Evolutionary conservation across 2,113 vertebrate species (phyloP), one percentile per base, ranked within the genome.

Genomic region (Mustela nigripes): DNA sequence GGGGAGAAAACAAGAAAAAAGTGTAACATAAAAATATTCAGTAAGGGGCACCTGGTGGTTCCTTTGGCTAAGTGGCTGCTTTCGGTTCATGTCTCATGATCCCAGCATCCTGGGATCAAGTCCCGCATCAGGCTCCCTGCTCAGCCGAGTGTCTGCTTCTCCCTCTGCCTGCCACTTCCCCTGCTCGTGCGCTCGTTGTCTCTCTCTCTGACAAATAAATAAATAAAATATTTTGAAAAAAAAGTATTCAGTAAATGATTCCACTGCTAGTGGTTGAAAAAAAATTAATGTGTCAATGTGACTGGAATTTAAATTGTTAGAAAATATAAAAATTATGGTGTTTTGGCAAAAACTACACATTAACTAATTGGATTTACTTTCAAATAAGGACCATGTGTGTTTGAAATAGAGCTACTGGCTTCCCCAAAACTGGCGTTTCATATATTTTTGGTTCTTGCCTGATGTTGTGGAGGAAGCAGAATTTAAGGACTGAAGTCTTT

Each of bases 271-370:
- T 58, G 36, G 74, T 86, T 69, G 36, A 3, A 26, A 50, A 3
- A 50, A 94, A 81, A 85, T 69, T 89, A 45, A 58, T 67, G 33
- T 86, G 19, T 95, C 69, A 83, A 9, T 42, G 36, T 80, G 58
- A 74, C 62, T 90, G 33, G 89, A 56, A 71, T 91, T 93, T 90
- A 86, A 96, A 95, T 94, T 87, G 28, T 78, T 93, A 50, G n/a
- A 81, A 53, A 65, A 42, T 89, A 36, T 74, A 88, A 79, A 71
- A 97, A 76, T 69, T 91, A 91, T n/a, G 12, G 2, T 85, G 9
- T 84, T 84, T 87, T 42, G n/a, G 33, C 3, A 78, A 91, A 53
- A 95, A 42, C 53, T 91, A 45, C 21, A 83, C 18, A 39, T 88
- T 56, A 78, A 48, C 26, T 78, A 69, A 53, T 83, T 53, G 63